Percentiles rank a stretch among this genome's conserved stretches.
Conservation (phyloP, 2,113 vertebrate genomes). For the Thinocorus orbignyianus region DNA sequence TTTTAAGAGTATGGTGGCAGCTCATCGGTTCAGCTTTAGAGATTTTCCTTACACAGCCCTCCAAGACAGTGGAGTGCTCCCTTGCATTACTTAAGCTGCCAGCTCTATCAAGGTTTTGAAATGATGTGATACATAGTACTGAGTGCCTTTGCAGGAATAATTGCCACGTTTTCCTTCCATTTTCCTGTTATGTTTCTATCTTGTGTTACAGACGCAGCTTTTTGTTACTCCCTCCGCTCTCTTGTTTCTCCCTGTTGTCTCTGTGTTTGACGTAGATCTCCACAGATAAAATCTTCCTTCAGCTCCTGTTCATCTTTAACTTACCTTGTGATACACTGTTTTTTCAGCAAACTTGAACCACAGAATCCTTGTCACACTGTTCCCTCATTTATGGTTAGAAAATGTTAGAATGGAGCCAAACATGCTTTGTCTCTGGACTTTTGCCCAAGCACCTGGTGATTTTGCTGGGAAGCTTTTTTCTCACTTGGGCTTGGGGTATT, state of each 20-base stretch:
- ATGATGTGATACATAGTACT: accelerated
- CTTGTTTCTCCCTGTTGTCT: not conserved
- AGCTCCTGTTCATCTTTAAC: not conserved
- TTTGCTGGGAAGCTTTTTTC: not conserved
- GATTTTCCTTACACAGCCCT: not conserved
- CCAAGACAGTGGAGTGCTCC: not conserved
- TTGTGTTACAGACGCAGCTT: accelerated
- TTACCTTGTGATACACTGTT: not conserved
- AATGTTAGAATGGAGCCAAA: not conserved
- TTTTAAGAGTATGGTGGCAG: not conserved
- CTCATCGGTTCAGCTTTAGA: not conserved
- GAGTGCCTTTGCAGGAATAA: not conserved
- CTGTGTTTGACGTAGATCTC: not conserved
- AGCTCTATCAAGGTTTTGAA: accelerated
- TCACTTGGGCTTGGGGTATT: accelerated
- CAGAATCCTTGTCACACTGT: accelerated
- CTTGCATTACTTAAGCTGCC: not conserved
- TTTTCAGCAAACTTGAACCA: not conserved
- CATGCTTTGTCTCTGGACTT: not conserved
- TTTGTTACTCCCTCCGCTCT: not conserved
- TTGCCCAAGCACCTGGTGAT: not conserved
- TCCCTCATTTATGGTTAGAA: not conserved
- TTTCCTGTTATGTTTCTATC: not conserved
- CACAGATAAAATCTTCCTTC: not conserved
- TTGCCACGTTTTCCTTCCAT: not conserved